Conservation (phyloP, 2,113 vertebrate species). For the Leiothrix lutea region DNA sequence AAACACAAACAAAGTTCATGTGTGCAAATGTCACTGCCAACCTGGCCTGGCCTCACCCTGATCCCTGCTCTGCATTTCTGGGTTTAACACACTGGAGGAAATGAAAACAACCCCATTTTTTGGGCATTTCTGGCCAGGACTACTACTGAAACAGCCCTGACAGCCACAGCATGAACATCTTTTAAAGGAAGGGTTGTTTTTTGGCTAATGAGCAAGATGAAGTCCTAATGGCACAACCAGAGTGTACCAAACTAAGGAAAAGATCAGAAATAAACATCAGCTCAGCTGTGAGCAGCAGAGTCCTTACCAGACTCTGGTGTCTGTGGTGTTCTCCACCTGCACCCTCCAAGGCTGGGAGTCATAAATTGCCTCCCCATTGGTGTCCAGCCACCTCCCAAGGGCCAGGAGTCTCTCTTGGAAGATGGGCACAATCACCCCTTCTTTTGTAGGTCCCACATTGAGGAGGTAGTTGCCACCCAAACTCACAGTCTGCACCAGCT, state of each 20-base stretch:
- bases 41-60: background rate
- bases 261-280: background rate
- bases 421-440: conserved; percentile 84
- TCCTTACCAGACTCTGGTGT: conserved; percentile 81
- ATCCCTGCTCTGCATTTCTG: background rate
- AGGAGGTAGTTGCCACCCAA: conserved; percentile 96
- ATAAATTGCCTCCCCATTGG: conserved; percentile 92
- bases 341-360: conserved; percentile 86
- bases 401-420: conserved; percentile 90
- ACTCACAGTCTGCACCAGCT: conserved; percentile 85
- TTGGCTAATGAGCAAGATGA: background rate
- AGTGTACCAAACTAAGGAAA: background rate
- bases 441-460: conserved; percentile 90
- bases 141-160: background rate
- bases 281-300: background rate
- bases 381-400: conserved; percentile 85
- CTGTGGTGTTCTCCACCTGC: conserved; percentile 80
- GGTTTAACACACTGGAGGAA: background rate
- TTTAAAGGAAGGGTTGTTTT: background rate
- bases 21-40: background rate
- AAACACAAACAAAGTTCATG: conserved; percentile 42
- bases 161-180: background rate
- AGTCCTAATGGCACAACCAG: background rate
- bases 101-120: background rate
- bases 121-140: background rate